phyloP scores from a whole-genome alignment of 2,888 invertebrate species.

The Euzetes globulus region DNA sequence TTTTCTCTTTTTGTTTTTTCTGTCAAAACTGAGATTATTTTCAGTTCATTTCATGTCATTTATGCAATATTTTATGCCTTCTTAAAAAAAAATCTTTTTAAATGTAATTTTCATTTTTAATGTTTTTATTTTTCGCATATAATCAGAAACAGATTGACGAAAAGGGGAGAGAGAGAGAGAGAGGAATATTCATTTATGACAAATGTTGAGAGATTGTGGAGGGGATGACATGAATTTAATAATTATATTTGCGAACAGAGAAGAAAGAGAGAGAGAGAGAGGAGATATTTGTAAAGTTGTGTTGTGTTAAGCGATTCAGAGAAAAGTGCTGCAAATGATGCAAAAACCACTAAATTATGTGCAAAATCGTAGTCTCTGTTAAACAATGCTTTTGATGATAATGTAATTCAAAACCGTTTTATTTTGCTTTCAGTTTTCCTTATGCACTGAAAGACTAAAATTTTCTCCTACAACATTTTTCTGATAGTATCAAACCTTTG shows the following conservation, averaged over 20 bases:
- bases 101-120: constrained; percentile 14
- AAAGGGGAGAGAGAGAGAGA: neutral
- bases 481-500: neutral
- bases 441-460: neutral
- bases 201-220: neutral
- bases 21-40: neutral
- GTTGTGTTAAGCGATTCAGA: neutral
- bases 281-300: neutral
- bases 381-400: constrained; percentile 16
- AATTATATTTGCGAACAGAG: neutral
- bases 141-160: neutral
- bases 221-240: neutral
- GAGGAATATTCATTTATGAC: neutral
- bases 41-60: neutral
- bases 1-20: neutral
- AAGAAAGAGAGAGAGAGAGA: too few species aligned
- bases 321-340: neutral
- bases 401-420: neutral
- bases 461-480: neutral
- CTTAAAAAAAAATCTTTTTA: neutral
- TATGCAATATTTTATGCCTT: neutral
- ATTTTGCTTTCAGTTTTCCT: neutral
- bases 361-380: neutral
- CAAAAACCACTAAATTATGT: constrained; percentile 9
- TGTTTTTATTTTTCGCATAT: neutral